phyloP scores from a whole-genome alignment of 2,888 invertebrate genomes.

The Synanthedon myopaeformis region DNA sequence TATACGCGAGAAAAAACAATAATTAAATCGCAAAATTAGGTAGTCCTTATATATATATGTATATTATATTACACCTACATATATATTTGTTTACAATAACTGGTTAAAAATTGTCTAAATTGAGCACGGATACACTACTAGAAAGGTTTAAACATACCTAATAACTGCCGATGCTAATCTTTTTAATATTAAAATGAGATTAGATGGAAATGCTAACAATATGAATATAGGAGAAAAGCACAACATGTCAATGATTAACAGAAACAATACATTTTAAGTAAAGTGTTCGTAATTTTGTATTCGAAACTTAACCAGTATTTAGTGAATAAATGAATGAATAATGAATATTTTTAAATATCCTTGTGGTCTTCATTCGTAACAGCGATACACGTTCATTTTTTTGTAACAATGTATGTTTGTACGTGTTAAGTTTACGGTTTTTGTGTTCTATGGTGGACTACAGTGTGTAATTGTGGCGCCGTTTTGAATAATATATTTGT shows the following conservation, averaged over 20 bases:
- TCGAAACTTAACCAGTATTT: slow-evolving; percentile 27
- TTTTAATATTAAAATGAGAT: slow-evolving; percentile 39
- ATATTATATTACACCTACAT: too few species aligned
- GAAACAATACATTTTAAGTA: slow-evolving; percentile 13
- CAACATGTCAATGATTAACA: background rate
- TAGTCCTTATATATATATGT: slow-evolving; percentile 56
- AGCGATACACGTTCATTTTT: slow-evolving; percentile 60
- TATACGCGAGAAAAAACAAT: slow-evolving; percentile 58
- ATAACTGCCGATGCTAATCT: slow-evolving; percentile 56
- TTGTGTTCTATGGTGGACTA: slow-evolving; percentile 32
- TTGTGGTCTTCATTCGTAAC: slow-evolving; percentile 68
- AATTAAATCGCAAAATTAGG: slow-evolving; percentile 60
- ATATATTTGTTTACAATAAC: slow-evolving; percentile 41
- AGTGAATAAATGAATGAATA: slow-evolving; percentile 21
- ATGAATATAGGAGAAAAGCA: slow-evolving; percentile 1
- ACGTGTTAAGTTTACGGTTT: slow-evolving; percentile 31
- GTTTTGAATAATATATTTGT: slow-evolving; percentile 62
- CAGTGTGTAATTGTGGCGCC: slow-evolving; percentile 42
- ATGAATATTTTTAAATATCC: slow-evolving; percentile 54
- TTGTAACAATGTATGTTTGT: slow-evolving; percentile 38
- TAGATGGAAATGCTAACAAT: slow-evolving; percentile 33
- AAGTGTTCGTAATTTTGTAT: slow-evolving; percentile 52
- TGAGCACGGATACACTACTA: slow-evolving; percentile 68
- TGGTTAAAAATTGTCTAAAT: slow-evolving; percentile 44
- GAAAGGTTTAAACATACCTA: slow-evolving; percentile 46